phyloP scores from a whole-genome alignment of 1,140 invertebrate species.

The Tribolium castaneum region DNA sequence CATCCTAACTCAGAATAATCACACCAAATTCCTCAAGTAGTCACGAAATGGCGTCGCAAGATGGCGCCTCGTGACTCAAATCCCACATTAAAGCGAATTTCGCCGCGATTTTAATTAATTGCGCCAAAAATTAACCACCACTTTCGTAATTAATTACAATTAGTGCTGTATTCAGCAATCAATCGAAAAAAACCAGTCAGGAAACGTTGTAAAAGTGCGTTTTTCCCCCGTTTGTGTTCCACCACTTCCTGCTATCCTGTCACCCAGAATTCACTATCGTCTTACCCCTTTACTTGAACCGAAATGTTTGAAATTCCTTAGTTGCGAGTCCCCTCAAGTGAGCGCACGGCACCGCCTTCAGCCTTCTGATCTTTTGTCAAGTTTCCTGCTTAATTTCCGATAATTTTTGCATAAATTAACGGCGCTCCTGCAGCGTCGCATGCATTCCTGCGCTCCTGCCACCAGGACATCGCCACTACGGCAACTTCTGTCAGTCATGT shows the following conservation, averaged over 20 bases:
- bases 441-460: conserved; percentile 33
- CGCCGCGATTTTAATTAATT: no score
- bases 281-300: conserved; percentile 53
- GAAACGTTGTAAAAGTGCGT: no score
- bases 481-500: conserved; percentile 54
- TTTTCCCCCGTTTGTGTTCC: background rate
- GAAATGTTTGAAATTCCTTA: conserved; percentile 48
- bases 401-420: conserved; percentile 54
- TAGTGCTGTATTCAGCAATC: no score
- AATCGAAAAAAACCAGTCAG: no score
- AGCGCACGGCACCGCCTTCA: conserved; percentile 6
- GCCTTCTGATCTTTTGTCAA: conserved; percentile 49
- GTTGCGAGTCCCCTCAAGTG: background rate
- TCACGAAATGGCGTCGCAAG: no score
- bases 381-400: conserved; percentile 52
- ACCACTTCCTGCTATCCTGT: conserved; percentile 36
- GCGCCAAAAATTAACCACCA: no score
- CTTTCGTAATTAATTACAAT: no score
- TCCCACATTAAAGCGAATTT: no score
- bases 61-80: no score
- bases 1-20: no score
- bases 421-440: background rate
- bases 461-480: conserved; percentile 4
- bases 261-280: conserved; percentile 51
- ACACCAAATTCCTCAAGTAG: no score